Conservation (phyloP, 2,888 invertebrate species). For the Tubulanus polymorphus region DNA sequence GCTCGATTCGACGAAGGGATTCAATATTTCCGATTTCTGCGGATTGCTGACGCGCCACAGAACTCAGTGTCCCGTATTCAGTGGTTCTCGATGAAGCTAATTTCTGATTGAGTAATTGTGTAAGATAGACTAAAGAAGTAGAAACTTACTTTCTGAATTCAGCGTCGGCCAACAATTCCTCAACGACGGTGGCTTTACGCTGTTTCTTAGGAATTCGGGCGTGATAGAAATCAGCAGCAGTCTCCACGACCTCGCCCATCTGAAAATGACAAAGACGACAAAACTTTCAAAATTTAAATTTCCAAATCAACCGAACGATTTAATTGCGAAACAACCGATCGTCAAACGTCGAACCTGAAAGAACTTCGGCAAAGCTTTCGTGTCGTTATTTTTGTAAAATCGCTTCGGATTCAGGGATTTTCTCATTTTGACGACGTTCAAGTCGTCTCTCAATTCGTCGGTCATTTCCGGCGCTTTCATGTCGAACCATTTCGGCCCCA, state of each 20-base stretch:
- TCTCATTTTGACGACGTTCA: conserved; percentile 88
- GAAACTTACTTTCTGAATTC: conserved; percentile 60
- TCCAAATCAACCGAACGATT: no score
- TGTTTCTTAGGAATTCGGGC: conserved; percentile 79
- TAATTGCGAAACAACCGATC: no score
- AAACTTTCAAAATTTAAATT: no score
- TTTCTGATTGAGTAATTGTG: no score
- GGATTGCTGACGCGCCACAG: no score
- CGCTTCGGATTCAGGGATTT: conserved; percentile 85
- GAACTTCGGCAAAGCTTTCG: conserved; percentile 83
- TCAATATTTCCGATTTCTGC: neutral
- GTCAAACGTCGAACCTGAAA: conserved; percentile 72
- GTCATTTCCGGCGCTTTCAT: conserved; percentile 85
- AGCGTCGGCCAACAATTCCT: conserved; percentile 86
- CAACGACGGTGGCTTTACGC: conserved; percentile 84
- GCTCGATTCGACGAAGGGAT: neutral
- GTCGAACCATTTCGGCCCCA: conserved; percentile 85
- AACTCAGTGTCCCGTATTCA: no score
- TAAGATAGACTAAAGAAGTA: neutral
- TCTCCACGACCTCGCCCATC: conserved; percentile 66
- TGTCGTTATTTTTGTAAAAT: conserved; percentile 91
- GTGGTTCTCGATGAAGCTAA: no score
- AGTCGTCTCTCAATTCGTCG: conserved; percentile 79
- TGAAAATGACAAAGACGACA: conserved; percentile 30
- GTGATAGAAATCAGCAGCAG: conserved; percentile 79